phyloP scores from a whole-genome alignment of 2,113 vertebrate genomes.

The Notothenia rossii region DNA sequence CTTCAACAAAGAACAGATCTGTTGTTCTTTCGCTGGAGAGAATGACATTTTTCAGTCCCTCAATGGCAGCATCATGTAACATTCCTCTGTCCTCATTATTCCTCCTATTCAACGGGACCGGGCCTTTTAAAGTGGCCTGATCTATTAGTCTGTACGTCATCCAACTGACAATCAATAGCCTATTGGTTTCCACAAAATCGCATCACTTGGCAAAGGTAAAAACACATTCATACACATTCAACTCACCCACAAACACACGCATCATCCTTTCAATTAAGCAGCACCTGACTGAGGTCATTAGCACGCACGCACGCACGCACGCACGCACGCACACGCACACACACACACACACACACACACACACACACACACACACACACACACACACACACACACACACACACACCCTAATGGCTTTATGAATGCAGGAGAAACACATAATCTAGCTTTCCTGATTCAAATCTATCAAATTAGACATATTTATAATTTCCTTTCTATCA shows the following conservation, averaged over 20 bases:
- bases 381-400: no score
- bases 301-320: background rate
- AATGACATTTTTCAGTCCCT: constrained; percentile 15
- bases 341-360: constrained; percentile 4
- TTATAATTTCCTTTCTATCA: constrained; percentile 14
- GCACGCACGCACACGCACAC: constrained; percentile 16
- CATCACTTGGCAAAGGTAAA: constrained; percentile 54
- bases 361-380: no score
- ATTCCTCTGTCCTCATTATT: constrained; percentile 21
- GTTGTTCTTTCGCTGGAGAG: constrained; percentile 15
- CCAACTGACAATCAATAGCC: constrained; percentile 33
- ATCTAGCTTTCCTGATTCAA: constrained; percentile 31
- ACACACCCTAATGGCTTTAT: no score
- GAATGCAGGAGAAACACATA: no score
- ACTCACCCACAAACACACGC: background rate
- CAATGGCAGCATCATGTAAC: constrained; percentile 13
- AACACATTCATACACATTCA: constrained; percentile 34
- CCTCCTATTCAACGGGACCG: constrained; percentile 17
- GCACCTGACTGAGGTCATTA: constrained; percentile 52
- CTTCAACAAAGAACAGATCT: constrained; percentile 14
- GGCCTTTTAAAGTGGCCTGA: constrained; percentile 14
- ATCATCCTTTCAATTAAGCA: constrained; percentile 63
- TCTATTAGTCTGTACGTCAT: constrained; percentile 24
- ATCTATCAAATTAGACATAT: constrained; percentile 34
- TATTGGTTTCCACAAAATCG: constrained; percentile 43